Base-by-base conservation (phyloP, 2,113 vertebrate species). In the Syrmaticus mikado region DNA sequence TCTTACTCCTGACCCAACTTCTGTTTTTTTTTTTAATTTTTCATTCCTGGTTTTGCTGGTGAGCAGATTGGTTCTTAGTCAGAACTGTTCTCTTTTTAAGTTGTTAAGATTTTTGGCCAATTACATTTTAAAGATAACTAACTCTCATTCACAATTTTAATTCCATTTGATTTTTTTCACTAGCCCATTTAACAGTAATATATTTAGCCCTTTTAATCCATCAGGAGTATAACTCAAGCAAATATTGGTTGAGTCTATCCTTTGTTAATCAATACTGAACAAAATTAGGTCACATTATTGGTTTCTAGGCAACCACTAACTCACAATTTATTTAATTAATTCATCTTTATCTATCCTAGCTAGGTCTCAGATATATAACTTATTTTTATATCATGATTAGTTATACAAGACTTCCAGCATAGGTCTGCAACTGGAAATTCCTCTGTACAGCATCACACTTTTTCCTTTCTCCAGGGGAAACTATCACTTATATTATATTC, bases 281-380 rank as follows among this genome's bases (percentile, higher is more conserved):
- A 89, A 85, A 96, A 93, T 60, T 45, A 93, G 84, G 84, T 82
- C 79, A 87, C 1, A 13, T 46, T 73, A 80, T 79, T 52, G 30
- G 91, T 95, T 91, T 82, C 92, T 70, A 93, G 64, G 94, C 78
- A 93, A 94, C 89, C 19, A 76, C 11, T 78, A 40, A 82, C n/a
- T 91, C 85, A 13, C 67, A 91, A 32, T 76, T 91, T 0, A 71
- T 82, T 81, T 76, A 80, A 68, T 82, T 89, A 57, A 65, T 74
- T 91, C 84, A 34, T 50, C 75, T 87, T 91, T 79, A 83, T 53
- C 61, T 87, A 71, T 64, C 61, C 25, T 90, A 88, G 83, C 71
- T 27, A 81, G 17, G 61, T 73, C 55, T 62, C 58, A 90, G 89
- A 76, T 21, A 79, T 48, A 41, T 38, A 76, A 21, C 1, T 2